A percentile compares a stretch with the other conserved stretches of the same genome.
Evolutionary conservation across 2,113 vertebrate genomes (phyloP).

Genomic region (Elephas maximus): DNA sequence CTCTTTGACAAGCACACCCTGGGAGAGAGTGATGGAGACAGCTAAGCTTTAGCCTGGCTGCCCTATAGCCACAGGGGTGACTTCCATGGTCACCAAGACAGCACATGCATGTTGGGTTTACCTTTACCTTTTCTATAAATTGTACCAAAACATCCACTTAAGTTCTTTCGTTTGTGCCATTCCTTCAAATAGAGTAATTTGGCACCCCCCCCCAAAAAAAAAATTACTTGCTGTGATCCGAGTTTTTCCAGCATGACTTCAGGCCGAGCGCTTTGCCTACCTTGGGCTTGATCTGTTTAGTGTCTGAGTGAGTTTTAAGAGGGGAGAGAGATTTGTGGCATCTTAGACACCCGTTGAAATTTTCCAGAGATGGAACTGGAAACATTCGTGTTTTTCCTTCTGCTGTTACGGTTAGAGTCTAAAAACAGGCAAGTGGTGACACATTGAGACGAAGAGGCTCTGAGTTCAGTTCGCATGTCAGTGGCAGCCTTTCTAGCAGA

Average conservation of each 20-base stretch:
- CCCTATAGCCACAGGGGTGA: too few species aligned
- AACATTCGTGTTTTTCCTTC: slow-evolving; percentile 58
- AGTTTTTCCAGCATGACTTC: neutral
- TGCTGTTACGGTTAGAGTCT: slow-evolving; percentile 62
- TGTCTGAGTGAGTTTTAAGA: slow-evolving; percentile 82
- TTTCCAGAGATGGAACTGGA: slow-evolving; percentile 80
- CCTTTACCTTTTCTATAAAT: too few species aligned
- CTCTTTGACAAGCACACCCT: too few species aligned
- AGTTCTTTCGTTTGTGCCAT: too few species aligned
- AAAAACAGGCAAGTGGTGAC: slow-evolving; percentile 48
- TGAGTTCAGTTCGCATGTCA: neutral
- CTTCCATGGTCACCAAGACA: too few species aligned
- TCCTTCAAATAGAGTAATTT: too few species aligned
- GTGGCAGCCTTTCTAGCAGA: neutral
- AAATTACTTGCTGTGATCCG: neutral
- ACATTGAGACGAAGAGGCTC: neutral
- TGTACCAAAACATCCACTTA: too few species aligned
- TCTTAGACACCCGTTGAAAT: slow-evolving; percentile 66
- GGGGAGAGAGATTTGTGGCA: slow-evolving; percentile 74
- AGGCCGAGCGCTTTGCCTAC: slow-evolving; percentile 31
- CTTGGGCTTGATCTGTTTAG: slow-evolving; percentile 62
- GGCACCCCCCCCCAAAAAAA: too few species aligned
- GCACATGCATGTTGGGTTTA: too few species aligned
- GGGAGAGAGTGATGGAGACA: too few species aligned
- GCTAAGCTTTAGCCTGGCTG: too few species aligned